A percentile compares a stretch with the other conserved stretches of the same genome.
Evolutionary conservation across 2,888 invertebrate genomes (phyloP).

Genomic region (Diadegma fenestrale): DNA sequence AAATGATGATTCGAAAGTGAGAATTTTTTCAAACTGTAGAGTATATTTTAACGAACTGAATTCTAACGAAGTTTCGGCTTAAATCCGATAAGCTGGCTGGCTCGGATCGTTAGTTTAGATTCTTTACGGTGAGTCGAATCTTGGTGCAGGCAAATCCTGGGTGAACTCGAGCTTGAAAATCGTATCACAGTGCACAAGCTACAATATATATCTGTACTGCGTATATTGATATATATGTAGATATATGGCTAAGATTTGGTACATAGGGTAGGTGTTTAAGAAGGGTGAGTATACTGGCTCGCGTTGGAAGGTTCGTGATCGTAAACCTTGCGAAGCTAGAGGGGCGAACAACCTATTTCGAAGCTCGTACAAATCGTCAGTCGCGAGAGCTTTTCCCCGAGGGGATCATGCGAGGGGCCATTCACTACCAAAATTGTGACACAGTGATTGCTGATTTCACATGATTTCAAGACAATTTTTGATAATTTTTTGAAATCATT

Average conservation of each 20-base stretch:
- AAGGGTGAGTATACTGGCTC: constrained; percentile 52
- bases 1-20: background rate
- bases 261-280: constrained; percentile 41
- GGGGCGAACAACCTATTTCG: constrained; percentile 54
- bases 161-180: constrained; percentile 65
- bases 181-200: constrained; percentile 46
- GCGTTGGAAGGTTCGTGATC: constrained; percentile 53
- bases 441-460: too few species aligned
- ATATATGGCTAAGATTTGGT: constrained; percentile 2
- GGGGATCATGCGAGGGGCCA: constrained; percentile 1
- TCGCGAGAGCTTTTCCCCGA: constrained; percentile 47
- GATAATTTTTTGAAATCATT: too few species aligned
- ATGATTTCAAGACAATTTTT: too few species aligned
- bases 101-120: constrained; percentile 63
- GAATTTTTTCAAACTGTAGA: constrained; percentile 6
- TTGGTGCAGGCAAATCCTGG: constrained; percentile 57
- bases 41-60: constrained; percentile 37
- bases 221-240: constrained; percentile 2
- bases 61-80: constrained; percentile 55
- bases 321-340: constrained; percentile 67
- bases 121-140: constrained; percentile 59
- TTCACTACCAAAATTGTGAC: too few species aligned
- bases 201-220: background rate
- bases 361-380: constrained; percentile 61
- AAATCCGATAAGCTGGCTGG: constrained; percentile 52